Conservation (phyloP, 2,888 invertebrate genomes). For the Mythimna vitellina region DNA sequence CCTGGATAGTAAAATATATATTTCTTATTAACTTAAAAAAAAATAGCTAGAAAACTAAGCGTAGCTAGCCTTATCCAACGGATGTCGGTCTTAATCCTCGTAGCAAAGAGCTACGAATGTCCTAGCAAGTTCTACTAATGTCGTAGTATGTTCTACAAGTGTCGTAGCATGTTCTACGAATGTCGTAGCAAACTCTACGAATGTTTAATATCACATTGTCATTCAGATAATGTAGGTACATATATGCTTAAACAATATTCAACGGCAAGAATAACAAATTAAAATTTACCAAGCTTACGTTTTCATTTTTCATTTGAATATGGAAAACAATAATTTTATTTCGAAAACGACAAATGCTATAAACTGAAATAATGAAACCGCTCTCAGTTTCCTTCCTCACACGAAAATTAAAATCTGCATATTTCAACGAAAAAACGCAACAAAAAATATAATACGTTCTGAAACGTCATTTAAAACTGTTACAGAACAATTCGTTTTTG, state of each 20-base stretch:
- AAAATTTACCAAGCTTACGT: not conserved
- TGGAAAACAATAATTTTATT: not conserved
- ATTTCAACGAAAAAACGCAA: constrained; percentile 27
- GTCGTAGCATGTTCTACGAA: no score
- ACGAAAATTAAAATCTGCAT: constrained; percentile 23
- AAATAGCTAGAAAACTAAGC: no score
- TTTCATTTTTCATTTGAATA: no score
- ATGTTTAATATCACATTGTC: not conserved
- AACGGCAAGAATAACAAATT: not conserved
- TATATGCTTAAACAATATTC: not conserved
- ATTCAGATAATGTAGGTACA: not conserved
- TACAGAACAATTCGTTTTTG: constrained; percentile 52
- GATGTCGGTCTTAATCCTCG: no score
- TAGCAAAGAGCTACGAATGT: no score
- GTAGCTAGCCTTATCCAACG: no score
- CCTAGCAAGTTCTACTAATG: no score
- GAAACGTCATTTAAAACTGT: constrained; percentile 58
- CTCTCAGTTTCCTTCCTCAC: constrained; percentile 2
- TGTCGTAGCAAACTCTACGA: not conserved
- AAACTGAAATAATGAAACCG: constrained; percentile 11
- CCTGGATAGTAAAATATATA: no score
- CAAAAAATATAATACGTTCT: constrained; percentile 32
- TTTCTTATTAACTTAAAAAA: no score
- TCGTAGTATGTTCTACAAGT: no score
- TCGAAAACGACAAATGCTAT: not conserved